Evolutionary conservation across 2,888 invertebrate species (phyloP), one percentile per base, ranked within the genome.

Genomic region (Lithophane ornitopus): DNA sequence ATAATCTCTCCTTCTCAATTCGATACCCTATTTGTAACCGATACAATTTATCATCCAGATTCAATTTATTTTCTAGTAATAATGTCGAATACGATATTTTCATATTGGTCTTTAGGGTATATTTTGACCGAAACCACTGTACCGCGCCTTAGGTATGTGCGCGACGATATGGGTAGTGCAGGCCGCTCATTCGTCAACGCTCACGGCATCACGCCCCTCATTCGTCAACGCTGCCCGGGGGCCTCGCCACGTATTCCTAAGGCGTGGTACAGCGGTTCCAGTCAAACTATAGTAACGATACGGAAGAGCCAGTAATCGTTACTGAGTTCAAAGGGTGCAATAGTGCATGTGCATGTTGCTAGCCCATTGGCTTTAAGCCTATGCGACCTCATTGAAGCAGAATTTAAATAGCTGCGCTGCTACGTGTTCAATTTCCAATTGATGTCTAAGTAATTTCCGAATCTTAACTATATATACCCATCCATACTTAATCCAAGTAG

Each of bases 21-120:
- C 3, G 14, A 44, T 56, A 46, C 44, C 3, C 44, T 56, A 56
- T 72, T 71, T 54, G 54, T 72, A 70, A 70, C 71, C 54, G 28
- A 72, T 54, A 54, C n/a, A 54, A 72, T 70, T 49, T 39, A 70
- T 70, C 22, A 70, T 54, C n/a, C 28, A 44, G 8, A 70, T 72
- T 70, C 41, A 70, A 70, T 52, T n/a, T 28, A n/a, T 1, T 52
- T 16, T 69, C 26, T 70, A 70, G n/a, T 52, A 52, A 16, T 26
- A 19, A 39, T 11, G 3, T 26, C 26, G 3, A 52, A 69, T 26
- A 22, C 0, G 26, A 14, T 19, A 46, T 49, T 26, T 41, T 59
- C 12, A n/a, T 52, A 54, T n/a, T 19, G 19, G 0, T 39, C 16
- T 41, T 19, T 26, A n/a, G 7, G 19, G 3, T 56, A 34, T 34